Conservation (phyloP, 2,888 invertebrate species). For the Miltochrista miniata region DNA sequence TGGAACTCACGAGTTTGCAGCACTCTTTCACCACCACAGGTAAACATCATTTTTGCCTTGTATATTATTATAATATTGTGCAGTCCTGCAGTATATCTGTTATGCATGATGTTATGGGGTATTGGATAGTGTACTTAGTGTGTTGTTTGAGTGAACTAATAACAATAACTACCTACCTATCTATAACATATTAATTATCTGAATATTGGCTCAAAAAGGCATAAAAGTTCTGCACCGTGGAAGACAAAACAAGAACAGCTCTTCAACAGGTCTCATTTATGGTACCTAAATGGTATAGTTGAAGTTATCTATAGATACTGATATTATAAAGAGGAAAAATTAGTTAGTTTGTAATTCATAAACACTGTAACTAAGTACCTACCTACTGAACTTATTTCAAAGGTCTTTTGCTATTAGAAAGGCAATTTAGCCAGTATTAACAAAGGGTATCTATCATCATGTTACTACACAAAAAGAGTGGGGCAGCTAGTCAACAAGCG, state of each 20-base stretch:
- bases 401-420: too few relatives aligned
- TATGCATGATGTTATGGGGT: conserved; percentile 2
- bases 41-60: conserved; percentile 36
- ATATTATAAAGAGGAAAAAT: too few relatives aligned
- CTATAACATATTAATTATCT: too few relatives aligned
- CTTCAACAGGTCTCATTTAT: neutral
- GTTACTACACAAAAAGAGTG: too few relatives aligned
- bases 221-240: neutral
- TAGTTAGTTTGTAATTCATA: too few relatives aligned
- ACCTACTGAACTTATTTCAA: too few relatives aligned
- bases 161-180: neutral
- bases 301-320: too few relatives aligned
- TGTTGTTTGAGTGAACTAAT: neutral
- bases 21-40: conserved; percentile 85
- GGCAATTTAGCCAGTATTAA: too few relatives aligned
- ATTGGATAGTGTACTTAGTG: neutral
- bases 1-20: conserved; percentile 87
- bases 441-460: too few relatives aligned
- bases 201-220: neutral
- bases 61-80: neutral
- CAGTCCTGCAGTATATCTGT: neutral
- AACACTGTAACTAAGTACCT: too few relatives aligned
- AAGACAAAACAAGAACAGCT: neutral
- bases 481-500: too few relatives aligned
- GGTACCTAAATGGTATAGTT: too few relatives aligned